Percentiles rank a stretch among this genome's conserved stretches.
Conservation (phyloP, 1,140 invertebrate genomes). For the Leguminivora glycinivorella region DNA sequence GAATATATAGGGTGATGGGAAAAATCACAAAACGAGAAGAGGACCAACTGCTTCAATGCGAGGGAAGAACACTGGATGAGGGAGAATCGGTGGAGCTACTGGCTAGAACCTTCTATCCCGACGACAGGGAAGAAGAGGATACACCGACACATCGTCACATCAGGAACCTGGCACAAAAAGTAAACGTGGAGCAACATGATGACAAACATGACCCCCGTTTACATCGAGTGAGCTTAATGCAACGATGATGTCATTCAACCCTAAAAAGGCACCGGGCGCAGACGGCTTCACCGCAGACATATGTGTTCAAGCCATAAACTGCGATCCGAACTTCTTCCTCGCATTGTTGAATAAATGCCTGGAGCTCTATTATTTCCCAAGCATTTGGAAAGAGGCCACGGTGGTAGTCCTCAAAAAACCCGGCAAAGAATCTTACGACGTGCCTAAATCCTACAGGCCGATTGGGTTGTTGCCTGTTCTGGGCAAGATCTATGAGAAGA, state of each 20-base stretch:
- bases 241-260: not conserved
- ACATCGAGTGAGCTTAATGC: not conserved
- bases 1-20: not conserved
- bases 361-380: too few relatives aligned
- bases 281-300: conserved; percentile 6
- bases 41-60: not conserved
- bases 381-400: not conserved
- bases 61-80: not conserved
- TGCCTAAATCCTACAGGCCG: not conserved
- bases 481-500: too few relatives aligned
- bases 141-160: not conserved
- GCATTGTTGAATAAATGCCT: too few relatives aligned
- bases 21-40: not conserved
- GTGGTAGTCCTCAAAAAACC: not conserved
- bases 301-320: not conserved
- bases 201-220: not conserved
- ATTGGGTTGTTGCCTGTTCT: not conserved
- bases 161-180: not conserved
- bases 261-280: conserved; percentile 7
- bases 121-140: too few relatives aligned
- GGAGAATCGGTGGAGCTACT: not conserved
- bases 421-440: not conserved
- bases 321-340: not conserved
- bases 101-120: too few relatives aligned
- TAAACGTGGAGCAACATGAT: not conserved